Evolutionary conservation across 2,113 vertebrate species (phyloP).

Genomic region (Corythornis madagascariensis): DNA sequence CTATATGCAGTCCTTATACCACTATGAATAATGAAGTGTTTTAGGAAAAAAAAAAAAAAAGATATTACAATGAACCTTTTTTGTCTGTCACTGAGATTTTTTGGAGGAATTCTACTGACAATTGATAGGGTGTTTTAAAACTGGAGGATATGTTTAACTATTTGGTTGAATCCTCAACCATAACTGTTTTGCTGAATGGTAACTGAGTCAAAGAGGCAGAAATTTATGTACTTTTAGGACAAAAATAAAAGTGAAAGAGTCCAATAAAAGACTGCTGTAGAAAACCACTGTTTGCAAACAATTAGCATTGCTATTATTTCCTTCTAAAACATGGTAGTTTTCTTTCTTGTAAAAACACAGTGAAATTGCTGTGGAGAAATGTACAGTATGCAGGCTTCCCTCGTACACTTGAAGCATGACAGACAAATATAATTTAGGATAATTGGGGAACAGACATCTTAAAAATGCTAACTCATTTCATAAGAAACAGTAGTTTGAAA

Average conservation of each 20-base stretch:
- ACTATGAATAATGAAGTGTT: constrained; percentile 70
- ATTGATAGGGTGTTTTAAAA: constrained; percentile 43
- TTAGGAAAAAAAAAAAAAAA: constrained; percentile 15
- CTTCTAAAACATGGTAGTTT: background rate
- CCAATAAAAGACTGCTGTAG: background rate
- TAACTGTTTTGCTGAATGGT: background rate
- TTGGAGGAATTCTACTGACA: constrained; percentile 13
- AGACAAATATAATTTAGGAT: background rate
- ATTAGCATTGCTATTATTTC: background rate
- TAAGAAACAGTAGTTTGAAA: background rate
- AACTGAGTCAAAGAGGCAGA: background rate
- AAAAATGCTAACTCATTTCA: background rate
- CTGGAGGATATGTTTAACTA: constrained; percentile 9
- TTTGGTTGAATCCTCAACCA: constrained; percentile 4
- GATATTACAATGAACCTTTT: constrained; percentile 34
- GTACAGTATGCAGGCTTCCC: background rate
- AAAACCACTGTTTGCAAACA: background rate
- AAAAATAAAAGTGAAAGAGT: background rate
- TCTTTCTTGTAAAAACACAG: background rate
- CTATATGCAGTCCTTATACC: constrained; percentile 31
- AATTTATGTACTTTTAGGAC: background rate
- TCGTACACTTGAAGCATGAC: background rate
- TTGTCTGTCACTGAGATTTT: constrained; percentile 45
- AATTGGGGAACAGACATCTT: background rate
- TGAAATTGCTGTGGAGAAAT: background rate